phyloP scores from a whole-genome alignment of 2,797 vertebrate genomes.

The Danio albolineatus region DNA sequence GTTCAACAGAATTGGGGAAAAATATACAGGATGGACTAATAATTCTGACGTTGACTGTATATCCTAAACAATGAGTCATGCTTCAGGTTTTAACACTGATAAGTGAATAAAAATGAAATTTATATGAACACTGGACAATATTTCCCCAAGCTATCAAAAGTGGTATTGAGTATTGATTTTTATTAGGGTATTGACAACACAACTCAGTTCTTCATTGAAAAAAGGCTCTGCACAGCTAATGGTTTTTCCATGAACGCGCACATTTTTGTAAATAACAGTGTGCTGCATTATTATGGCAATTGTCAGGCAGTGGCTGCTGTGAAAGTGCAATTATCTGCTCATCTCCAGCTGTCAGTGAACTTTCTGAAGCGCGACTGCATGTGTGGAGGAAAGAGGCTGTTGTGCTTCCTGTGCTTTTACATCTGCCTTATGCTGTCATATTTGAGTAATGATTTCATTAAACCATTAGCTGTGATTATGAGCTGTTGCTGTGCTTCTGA shows the following conservation, averaged over 20 bases:
- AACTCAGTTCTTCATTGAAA: not conserved
- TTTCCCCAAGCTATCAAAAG: too few species aligned
- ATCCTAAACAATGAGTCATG: too few species aligned
- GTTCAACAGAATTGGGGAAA: too few species aligned
- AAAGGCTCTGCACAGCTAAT: not conserved
- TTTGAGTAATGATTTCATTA: slow-evolving; percentile 28
- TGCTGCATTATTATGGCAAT: not conserved
- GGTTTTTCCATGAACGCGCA: not conserved
- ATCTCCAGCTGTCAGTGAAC: not conserved
- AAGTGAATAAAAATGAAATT: too few species aligned
- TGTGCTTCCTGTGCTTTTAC: not conserved
- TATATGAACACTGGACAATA: too few species aligned
- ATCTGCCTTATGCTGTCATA: not conserved
- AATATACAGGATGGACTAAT: too few species aligned
- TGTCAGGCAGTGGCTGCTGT: not conserved
- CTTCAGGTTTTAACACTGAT: too few species aligned
- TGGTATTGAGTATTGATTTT: too few species aligned
- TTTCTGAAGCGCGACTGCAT: not conserved
- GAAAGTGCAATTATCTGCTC: slow-evolving; percentile 9
- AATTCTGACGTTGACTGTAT: too few species aligned
- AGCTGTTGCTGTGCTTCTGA: not conserved
- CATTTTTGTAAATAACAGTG: not conserved
- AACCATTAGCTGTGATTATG: not conserved
- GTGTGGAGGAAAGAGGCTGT: not conserved
- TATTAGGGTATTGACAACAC: too few species aligned